A percentile compares a stretch with the other conserved stretches of the same genome.
Evolutionary conservation across 2,113 vertebrate species (phyloP).

Genomic region (Brachyhypopomus gauderio): DNA sequence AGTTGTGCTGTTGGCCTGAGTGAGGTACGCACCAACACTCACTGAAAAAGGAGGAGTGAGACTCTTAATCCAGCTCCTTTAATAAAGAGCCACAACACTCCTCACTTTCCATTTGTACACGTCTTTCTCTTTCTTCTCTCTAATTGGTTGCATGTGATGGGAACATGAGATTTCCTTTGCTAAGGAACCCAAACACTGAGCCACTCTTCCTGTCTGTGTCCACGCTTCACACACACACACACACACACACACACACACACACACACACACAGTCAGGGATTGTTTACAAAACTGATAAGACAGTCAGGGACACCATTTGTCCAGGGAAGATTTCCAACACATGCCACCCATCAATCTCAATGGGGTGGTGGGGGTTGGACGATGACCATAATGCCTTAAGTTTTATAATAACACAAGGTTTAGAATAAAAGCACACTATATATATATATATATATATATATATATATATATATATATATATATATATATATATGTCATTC

Average conservation of each 20-base stretch:
- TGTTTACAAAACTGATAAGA: constrained; percentile 49
- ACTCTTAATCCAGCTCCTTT: constrained; percentile 51
- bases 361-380: no score
- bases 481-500: no score
- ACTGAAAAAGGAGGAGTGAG: neutral
- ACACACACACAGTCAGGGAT: constrained; percentile 22
- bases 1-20: neutral
- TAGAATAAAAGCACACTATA: no score
- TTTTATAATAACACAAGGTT: no score
- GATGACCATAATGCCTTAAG: neutral
- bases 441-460: no score
- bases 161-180: neutral
- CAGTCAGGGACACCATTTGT: constrained; percentile 44
- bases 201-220: neutral
- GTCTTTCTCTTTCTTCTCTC: neutral
- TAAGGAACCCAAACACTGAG: constrained; percentile 20
- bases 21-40: neutral
- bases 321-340: constrained; percentile 26
- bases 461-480: no score
- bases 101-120: constrained; percentile 47
- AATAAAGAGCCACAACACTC: constrained; percentile 44
- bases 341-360: constrained; percentile 42
- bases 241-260: neutral
- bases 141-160: constrained; percentile 62
- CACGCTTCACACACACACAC: constrained; percentile 16